Evolutionary conservation across 2,113 vertebrate genomes (phyloP).

Genomic region (Mesoclemmys tuberculata): DNA sequence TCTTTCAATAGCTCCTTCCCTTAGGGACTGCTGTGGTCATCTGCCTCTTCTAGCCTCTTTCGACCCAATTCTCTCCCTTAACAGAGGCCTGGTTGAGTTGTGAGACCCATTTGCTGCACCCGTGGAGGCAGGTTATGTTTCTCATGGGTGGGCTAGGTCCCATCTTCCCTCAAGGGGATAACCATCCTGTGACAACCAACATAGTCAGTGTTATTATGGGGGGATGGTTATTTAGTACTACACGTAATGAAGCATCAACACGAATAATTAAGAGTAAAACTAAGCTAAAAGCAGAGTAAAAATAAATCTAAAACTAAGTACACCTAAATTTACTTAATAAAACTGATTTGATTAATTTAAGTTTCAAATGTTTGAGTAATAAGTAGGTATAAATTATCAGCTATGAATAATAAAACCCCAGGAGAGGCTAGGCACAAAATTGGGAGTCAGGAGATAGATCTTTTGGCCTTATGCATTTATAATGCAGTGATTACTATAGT

Average conservation of each 20-base stretch:
- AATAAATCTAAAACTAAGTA: neutral
- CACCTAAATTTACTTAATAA: neutral
- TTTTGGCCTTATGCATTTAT: too few species aligned
- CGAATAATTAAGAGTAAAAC: neutral
- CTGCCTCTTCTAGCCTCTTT: too few species aligned
- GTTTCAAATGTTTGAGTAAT: neutral
- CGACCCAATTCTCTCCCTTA: too few species aligned
- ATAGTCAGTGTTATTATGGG: neutral
- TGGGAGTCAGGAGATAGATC: neutral
- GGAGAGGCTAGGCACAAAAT: neutral
- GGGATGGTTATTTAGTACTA: rapidly evolving
- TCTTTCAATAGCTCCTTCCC: too few species aligned
- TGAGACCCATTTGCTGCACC: too few species aligned
- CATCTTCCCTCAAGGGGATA: too few species aligned
- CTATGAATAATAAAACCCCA: neutral
- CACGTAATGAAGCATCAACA: neutral
- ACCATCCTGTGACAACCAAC: too few species aligned
- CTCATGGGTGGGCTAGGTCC: too few species aligned
- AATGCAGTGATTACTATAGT: too few species aligned
- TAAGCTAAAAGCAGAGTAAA: neutral
- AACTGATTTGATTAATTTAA: neutral
- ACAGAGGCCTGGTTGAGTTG: too few species aligned
- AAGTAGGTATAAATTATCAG: neutral
- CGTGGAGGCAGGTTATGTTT: too few species aligned
- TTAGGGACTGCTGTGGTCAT: too few species aligned